phyloP scores from a whole-genome alignment of 2,888 invertebrate species.

The Emmelina monodactyla region DNA sequence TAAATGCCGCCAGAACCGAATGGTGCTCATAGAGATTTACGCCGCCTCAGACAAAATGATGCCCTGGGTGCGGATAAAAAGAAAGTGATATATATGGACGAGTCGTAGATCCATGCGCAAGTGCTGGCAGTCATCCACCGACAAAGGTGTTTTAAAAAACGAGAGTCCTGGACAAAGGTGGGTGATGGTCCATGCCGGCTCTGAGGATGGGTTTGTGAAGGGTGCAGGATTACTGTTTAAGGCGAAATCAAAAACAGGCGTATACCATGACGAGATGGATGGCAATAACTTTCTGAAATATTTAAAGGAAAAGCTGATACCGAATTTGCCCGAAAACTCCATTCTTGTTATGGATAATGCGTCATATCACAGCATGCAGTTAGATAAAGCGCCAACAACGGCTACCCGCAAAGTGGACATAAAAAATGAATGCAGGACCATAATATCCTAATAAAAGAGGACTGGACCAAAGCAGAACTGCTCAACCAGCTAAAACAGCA shows the following conservation, averaged over 20 bases:
- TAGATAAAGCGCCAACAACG: not conserved
- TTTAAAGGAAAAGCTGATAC: not conserved
- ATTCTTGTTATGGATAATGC: not conserved
- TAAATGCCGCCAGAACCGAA: not conserved
- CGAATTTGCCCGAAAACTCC: not conserved
- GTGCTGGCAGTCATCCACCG: no score
- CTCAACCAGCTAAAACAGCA: not conserved
- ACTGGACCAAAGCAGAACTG: not conserved
- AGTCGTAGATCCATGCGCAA: not conserved
- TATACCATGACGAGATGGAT: not conserved
- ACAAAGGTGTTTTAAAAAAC: not conserved
- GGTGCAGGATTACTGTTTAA: not conserved
- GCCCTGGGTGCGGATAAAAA: not conserved
- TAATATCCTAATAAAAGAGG: not conserved
- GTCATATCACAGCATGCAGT: not conserved
- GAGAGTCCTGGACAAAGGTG: not conserved
- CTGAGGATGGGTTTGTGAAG: not conserved
- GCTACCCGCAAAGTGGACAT: not conserved
- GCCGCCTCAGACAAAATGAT: not conserved
- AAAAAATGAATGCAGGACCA: not conserved
- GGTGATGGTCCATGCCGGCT: not conserved
- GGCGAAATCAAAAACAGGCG: not conserved
- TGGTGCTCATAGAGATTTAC: no score
- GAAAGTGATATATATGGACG: not conserved
- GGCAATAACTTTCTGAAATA: not conserved